Base-by-base conservation (phyloP, 2,797 vertebrate species). In the Enteromius paludinosus region DNA sequence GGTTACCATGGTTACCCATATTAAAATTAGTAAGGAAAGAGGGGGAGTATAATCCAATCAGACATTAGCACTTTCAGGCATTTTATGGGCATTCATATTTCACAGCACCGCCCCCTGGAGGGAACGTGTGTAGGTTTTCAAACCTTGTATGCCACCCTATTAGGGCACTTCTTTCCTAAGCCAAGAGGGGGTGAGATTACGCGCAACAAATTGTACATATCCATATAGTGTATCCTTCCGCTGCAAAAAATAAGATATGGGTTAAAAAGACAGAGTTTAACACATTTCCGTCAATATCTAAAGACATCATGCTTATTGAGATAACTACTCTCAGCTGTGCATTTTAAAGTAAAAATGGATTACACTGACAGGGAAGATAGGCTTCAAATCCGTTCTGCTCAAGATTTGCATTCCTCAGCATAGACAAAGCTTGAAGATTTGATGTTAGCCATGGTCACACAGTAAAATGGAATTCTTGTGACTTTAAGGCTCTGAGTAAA, bases 131-230 rank as follows among this genome's bases (percentile, higher is more conserved):
- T 88, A 89, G 84, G 78, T 89, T 92, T 93, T 93, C 97, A 96
- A 97, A 98, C 97, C 98, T 99, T 99, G 95, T 97, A 98, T 86
- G 97, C 97, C 95, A 99, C 96, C 95, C 97, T 96, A 94, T 94
- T 96, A 85, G 97, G 98, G 92, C 97, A 98, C 94, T 96, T 97
- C 96, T 96, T 98, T 90, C 97, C 98, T 95, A 98, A 95, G 94
- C 97, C 98, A 91, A 98, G 95, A 80, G 98, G 97, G 88, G 97
- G 98, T 52, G 96, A 97, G 95, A 98, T 97, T 92, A 97, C 95
- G 92, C 95, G 96, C 90, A 98, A 97, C 95, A 98, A 96, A 96
- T 96, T 97, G 97, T 98, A 98, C 97, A 98, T 96, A 93, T 98
- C 97, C 96, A 96, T 96, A 96, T 97, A 99, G 94, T 95, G 96